Percentiles rank a stretch among this genome's conserved stretches.
Evolutionary conservation across 2,113 vertebrate genomes (phyloP).

Genomic region (Willisornis vidua): DNA sequence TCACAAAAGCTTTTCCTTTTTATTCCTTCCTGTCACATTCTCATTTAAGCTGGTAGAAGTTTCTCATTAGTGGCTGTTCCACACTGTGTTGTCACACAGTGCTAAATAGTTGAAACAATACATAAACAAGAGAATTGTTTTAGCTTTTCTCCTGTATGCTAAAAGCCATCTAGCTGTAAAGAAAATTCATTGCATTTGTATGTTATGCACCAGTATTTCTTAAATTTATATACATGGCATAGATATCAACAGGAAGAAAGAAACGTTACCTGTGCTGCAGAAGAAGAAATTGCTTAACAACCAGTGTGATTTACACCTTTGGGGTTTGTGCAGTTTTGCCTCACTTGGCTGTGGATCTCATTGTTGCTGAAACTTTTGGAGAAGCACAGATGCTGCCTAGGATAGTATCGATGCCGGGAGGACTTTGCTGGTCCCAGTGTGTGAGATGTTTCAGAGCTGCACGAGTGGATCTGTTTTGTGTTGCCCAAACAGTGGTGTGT

Average conservation of each 20-base stretch:
- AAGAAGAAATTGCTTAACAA: not conserved
- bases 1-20: not conserved
- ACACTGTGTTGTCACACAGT: not conserved
- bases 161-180: not conserved
- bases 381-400: not conserved
- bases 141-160: not conserved
- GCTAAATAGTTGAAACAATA: not conserved
- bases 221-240: not conserved
- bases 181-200: not conserved
- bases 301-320: not conserved
- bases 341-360: not conserved
- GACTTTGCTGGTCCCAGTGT: not conserved
- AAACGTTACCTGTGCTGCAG: not conserved
- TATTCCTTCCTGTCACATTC: not conserved
- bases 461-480: not conserved
- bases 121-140: not conserved
- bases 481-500: not conserved
- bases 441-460: not conserved
- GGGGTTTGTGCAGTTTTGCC: not conserved
- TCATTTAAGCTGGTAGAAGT: not conserved
- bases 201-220: not conserved
- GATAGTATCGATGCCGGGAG: rapidly evolving
- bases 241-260: not conserved
- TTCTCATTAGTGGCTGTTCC: not conserved
- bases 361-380: not conserved